Percentiles rank a stretch among this genome's conserved stretches.
These are phyloP conservation scores for Chymomyza amoena DNA, from an alignment of 2,888 invertebrate genomes.

Conservation along the genomic window DNA sequence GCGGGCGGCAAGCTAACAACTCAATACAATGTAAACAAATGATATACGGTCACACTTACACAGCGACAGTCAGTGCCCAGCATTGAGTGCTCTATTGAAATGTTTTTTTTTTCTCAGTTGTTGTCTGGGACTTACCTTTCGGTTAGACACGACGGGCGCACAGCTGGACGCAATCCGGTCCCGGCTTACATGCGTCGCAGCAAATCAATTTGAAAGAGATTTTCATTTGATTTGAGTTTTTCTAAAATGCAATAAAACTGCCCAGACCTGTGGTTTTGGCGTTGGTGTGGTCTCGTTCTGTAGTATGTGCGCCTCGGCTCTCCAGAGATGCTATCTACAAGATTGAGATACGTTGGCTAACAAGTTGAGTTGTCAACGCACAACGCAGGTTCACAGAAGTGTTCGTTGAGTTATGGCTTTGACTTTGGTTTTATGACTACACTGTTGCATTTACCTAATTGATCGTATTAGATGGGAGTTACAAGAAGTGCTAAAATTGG, in stretches of 20 bases:
- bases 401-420: conserved; percentile 60
- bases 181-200: conserved; percentile 36
- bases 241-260: conserved; percentile 47
- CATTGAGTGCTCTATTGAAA: conserved; percentile 49
- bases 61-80: not conserved
- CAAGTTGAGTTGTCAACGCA: conserved; percentile 70
- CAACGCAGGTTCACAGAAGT: conserved; percentile 57
- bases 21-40: conserved; percentile 72
- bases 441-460: conserved; percentile 54
- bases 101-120: conserved; percentile 33
- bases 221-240: conserved; percentile 62
- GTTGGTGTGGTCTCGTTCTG: conserved; percentile 26
- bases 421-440: conserved; percentile 35
- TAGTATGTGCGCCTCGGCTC: conserved; percentile 32
- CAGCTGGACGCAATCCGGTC: conserved; percentile 5
- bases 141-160: conserved; percentile 48
- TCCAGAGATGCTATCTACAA: conserved; percentile 51
- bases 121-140: conserved; percentile 34
- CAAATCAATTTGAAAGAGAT: conserved; percentile 64
- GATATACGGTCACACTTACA: conserved; percentile 61
- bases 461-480: conserved; percentile 41
- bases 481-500: conserved; percentile 7
- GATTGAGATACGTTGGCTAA: conserved; percentile 51
- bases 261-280: conserved; percentile 23
- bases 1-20: conserved; percentile 64